These are phyloP conservation scores for Lepus timidus DNA, from an alignment of 2,113 vertebrate genomes.

Conservation along the genomic window DNA sequence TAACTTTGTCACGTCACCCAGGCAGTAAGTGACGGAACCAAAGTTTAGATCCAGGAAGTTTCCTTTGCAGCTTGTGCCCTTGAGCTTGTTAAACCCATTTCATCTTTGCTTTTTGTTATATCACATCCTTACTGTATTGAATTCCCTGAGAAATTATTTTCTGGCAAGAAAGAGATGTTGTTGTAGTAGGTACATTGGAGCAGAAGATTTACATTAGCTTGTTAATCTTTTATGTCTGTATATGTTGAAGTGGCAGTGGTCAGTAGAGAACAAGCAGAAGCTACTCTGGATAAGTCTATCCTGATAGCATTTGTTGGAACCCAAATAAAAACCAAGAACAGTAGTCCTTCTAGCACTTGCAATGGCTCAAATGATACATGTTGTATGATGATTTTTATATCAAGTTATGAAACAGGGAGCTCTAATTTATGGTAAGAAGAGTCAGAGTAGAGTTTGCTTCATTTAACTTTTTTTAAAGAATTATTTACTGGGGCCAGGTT, in stretches of 20 bases:
- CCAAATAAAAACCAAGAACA: background rate
- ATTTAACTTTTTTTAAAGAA: background rate
- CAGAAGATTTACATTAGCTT: background rate
- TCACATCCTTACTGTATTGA: background rate
- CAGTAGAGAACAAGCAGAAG: background rate
- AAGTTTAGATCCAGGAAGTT: background rate
- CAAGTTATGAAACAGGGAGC: background rate
- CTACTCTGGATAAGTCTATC: background rate
- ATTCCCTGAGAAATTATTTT: background rate
- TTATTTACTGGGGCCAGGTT: no score
- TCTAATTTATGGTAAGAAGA: background rate
- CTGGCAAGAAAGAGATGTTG: background rate
- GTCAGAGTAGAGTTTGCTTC: background rate
- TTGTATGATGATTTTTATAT: background rate
- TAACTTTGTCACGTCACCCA: background rate
- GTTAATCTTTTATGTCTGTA: background rate
- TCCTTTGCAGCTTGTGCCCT: background rate
- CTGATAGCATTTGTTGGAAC: background rate
- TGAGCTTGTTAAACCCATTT: background rate
- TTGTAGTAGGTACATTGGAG: background rate
- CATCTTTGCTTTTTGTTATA: background rate
- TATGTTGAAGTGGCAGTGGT: background rate
- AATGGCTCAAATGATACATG: background rate
- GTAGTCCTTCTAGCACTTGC: background rate
- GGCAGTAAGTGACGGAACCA: no score